Conservation (phyloP, 2,888 invertebrate genomes). For the Hypomecis atomaria region DNA sequence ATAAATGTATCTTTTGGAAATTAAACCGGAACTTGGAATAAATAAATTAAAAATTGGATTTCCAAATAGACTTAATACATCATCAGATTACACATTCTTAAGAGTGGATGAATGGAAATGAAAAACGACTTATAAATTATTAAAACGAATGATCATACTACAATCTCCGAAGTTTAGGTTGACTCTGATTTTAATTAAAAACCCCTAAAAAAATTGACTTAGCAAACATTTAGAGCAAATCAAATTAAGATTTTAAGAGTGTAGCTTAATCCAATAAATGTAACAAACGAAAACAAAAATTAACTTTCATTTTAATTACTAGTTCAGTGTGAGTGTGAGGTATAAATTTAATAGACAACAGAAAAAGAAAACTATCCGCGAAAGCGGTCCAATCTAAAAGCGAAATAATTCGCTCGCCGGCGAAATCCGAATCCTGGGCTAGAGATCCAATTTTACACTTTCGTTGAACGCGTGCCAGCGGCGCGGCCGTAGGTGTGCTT, state of each 20-base stretch:
- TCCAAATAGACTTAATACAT: no score
- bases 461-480: slow-evolving; percentile 78
- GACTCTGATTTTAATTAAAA: not conserved
- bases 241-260: not conserved
- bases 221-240: not conserved
- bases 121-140: no score
- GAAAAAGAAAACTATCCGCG: slow-evolving; percentile 17
- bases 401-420: slow-evolving; percentile 43
- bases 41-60: no score
- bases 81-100: no score
- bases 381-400: slow-evolving; percentile 30
- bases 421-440: slow-evolving; percentile 61
- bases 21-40: no score
- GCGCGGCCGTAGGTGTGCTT: slow-evolving; percentile 70
- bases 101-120: no score
- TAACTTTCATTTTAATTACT: not conserved
- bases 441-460: slow-evolving; percentile 77
- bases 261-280: not conserved
- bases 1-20: no score
- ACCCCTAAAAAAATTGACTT: not conserved
- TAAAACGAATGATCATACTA: no score
- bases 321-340: slow-evolving; percentile 4
- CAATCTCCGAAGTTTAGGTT: no score
- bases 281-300: no score
- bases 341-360: slow-evolving; percentile 4